A percentile compares a stretch with the other conserved stretches of the same genome.
phyloP scores from a whole-genome alignment of 1,140 invertebrate species.

The Magallana angulata region DNA sequence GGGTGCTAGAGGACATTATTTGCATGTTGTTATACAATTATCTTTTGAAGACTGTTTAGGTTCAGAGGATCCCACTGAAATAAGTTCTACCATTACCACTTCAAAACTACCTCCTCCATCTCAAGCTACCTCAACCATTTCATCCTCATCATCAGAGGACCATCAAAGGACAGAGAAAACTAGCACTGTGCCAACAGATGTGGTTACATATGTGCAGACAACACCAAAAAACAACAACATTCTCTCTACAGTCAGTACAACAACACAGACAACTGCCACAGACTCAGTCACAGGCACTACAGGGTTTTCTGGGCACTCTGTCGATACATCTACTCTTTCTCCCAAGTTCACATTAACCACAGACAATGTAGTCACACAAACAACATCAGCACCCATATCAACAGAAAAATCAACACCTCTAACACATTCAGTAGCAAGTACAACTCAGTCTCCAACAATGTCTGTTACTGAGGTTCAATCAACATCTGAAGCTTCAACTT shows the following conservation, averaged over 20 bases:
- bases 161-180: slow-evolving; percentile 3
- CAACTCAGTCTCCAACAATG: too few relatives aligned
- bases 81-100: slow-evolving; percentile 29
- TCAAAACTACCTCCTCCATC: slow-evolving; percentile 15
- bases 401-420: background rate
- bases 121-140: slow-evolving; percentile 16
- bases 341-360: too few relatives aligned
- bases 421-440: background rate
- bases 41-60: slow-evolving; percentile 25
- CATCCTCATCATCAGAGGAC: slow-evolving; percentile 12
- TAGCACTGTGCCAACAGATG: background rate
- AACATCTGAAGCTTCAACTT: background rate
- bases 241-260: background rate
- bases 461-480: too few relatives aligned
- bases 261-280: background rate
- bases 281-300: too few relatives aligned
- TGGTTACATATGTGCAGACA: background rate
- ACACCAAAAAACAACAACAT: background rate
- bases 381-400: background rate
- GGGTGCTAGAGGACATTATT: background rate
- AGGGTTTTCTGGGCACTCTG: too few relatives aligned
- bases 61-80: slow-evolving; percentile 11
- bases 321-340: too few relatives aligned
- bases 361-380: too few relatives aligned
- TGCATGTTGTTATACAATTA: slow-evolving; percentile 15